Percentiles rank a stretch among this genome's conserved stretches.
These are phyloP conservation scores for Minunthozetes semirufus DNA, from an alignment of 2,888 invertebrate genomes.

Conservation along the genomic window DNA sequence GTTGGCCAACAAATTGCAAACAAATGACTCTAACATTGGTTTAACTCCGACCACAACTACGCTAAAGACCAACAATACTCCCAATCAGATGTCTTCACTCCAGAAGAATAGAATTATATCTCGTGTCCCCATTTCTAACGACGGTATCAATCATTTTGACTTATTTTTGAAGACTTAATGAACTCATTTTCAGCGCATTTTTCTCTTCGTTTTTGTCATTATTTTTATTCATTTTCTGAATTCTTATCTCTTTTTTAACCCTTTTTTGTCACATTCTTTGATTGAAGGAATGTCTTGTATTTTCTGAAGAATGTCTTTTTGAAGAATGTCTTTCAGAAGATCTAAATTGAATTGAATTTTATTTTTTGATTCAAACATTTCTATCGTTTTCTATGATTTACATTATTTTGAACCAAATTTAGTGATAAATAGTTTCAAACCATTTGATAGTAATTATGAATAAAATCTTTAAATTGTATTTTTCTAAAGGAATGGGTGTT, in stretches of 20 bases:
- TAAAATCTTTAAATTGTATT: background rate
- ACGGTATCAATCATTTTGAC: background rate
- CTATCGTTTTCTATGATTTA: too few species aligned
- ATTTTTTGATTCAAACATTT: too few species aligned
- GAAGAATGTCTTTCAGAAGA: too few species aligned
- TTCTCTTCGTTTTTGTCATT: background rate
- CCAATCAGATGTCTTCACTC: background rate
- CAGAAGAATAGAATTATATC: slow-evolving; percentile 21
- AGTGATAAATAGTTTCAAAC: too few species aligned
- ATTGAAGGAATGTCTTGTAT: too few species aligned
- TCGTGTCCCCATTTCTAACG: slow-evolving; percentile 22
- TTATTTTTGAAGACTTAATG: background rate
- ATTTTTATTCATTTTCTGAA: too few species aligned
- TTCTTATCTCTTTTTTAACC: too few species aligned
- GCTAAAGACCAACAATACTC: background rate
- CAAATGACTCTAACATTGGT: background rate
- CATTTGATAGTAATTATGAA: too few species aligned
- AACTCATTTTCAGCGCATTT: background rate
- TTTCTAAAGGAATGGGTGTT: slow-evolving; percentile 26
- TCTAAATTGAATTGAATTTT: too few species aligned
- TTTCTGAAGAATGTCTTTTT: too few species aligned
- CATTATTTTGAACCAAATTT: too few species aligned
- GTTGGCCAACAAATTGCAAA: background rate
- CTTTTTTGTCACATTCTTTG: too few species aligned
- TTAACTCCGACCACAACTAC: background rate